A percentile compares a stretch with the other conserved stretches of the same genome.
Evolutionary conservation across 1,140 invertebrate species (phyloP).

Genomic region (Acromyrmex heyeri): DNA sequence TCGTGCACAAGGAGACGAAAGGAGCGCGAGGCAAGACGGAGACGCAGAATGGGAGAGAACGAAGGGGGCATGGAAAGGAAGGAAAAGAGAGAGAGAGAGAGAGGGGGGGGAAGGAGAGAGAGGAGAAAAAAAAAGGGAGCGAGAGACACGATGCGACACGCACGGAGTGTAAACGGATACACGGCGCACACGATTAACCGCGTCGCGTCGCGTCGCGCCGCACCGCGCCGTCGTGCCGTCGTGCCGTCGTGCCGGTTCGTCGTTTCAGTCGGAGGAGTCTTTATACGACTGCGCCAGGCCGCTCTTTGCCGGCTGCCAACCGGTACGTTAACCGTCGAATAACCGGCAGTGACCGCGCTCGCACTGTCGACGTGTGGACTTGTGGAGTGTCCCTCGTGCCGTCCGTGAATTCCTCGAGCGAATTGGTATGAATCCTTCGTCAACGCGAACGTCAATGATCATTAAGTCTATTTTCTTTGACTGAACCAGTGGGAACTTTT

Average conservation of each 20-base stretch:
- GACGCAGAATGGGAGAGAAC: conserved; percentile 23
- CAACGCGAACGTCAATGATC: not conserved
- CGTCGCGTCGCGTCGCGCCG: conserved; percentile 42
- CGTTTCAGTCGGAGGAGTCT: conserved; percentile 66
- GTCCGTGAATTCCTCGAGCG: not conserved
- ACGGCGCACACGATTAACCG: conserved; percentile 59
- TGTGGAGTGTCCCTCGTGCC: not conserved
- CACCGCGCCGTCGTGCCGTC: conserved; percentile 43
- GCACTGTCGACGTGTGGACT: not conserved
- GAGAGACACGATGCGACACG: conserved; percentile 58
- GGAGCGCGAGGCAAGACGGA: conserved; percentile 29
- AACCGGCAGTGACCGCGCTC: conserved; percentile 50
- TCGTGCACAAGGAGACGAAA: conserved; percentile 45
- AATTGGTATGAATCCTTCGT: not conserved
- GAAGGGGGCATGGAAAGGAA: conserved; percentile 14
- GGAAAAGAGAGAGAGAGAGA: not conserved
- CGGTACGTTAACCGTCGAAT: conserved; percentile 66
- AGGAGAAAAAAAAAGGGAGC: conserved; percentile 43
- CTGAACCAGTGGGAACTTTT: too few relatives aligned
- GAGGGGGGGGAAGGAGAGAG: not conserved
- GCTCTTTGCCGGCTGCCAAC: conserved; percentile 67
- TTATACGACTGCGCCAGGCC: conserved; percentile 65
- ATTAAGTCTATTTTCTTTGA: not conserved
- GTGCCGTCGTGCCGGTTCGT: conserved; percentile 65
- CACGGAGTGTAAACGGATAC: conserved; percentile 61